These are phyloP conservation scores for Perca fluviatilis DNA, from an alignment of 2,113 vertebrate genomes.

Conservation along the genomic window DNA sequence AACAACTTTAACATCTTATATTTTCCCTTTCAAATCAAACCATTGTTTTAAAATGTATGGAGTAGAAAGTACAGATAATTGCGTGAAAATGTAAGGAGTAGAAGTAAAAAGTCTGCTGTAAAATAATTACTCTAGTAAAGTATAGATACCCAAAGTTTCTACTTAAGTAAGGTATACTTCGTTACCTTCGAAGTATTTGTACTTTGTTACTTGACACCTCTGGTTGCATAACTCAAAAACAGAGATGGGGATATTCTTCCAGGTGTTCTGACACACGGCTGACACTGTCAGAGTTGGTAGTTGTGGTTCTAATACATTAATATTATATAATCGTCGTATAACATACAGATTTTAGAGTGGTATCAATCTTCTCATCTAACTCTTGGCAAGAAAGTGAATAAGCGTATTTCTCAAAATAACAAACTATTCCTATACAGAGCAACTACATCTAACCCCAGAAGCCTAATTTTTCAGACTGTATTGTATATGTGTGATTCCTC, in stretches of 20 bases:
- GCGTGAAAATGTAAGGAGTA: no score
- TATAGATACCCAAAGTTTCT: no score
- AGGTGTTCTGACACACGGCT: not conserved
- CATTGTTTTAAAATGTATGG: no score
- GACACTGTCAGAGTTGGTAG: not conserved
- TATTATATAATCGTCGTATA: not conserved
- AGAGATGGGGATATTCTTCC: not conserved
- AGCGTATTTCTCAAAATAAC: not conserved
- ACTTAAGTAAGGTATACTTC: no score
- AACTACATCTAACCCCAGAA: not conserved
- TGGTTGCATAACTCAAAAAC: not conserved
- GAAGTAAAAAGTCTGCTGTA: no score
- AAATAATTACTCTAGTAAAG: no score
- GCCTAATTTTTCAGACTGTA: not conserved
- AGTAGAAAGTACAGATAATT: no score
- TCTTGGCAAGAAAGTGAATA: not conserved
- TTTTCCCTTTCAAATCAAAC: slow-evolving; percentile 4
- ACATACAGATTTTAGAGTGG: not conserved
- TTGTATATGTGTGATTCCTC: not conserved
- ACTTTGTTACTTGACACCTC: no score
- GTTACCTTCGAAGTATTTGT: no score
- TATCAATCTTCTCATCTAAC: not conserved
- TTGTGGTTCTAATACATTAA: not conserved
- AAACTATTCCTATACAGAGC: not conserved
- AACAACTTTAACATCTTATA: not conserved